These are phyloP conservation scores for Cichlasoma orientale DNA, from an alignment of 2,797 vertebrate genomes.

Conservation along the genomic window DNA sequence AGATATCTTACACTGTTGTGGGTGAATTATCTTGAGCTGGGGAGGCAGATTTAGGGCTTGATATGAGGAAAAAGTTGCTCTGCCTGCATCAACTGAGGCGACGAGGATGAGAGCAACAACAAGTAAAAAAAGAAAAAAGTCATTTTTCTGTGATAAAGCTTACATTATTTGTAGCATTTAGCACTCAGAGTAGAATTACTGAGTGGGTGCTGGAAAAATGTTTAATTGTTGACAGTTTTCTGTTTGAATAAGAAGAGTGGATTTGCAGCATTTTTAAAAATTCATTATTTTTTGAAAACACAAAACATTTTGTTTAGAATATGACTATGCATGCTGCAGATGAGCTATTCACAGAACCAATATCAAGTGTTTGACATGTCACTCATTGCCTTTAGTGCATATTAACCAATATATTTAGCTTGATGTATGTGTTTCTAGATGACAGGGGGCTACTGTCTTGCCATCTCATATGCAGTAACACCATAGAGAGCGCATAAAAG, in stretches of 20 bases:
- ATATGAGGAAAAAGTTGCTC: background rate
- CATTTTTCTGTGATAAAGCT: background rate
- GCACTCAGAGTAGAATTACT: background rate
- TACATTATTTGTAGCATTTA: background rate
- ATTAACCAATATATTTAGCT: background rate
- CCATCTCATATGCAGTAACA: background rate
- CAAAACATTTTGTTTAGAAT: background rate
- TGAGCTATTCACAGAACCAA: background rate
- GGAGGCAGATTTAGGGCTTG: background rate
- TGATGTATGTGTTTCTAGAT: background rate
- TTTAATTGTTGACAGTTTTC: background rate
- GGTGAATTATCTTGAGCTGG: conserved; percentile 11
- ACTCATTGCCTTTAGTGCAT: no score
- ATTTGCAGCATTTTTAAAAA: no score
- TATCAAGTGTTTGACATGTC: background rate
- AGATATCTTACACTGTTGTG: conserved; percentile 22
- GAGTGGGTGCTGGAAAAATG: background rate
- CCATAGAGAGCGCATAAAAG: background rate
- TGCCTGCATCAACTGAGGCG: background rate
- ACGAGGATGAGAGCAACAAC: background rate
- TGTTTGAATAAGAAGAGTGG: no score
- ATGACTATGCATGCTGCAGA: background rate
- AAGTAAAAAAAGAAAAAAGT: background rate
- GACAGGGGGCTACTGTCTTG: background rate
- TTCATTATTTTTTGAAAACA: background rate